These are phyloP conservation scores for Oreochromis grahami DNA, from an alignment of 2,797 vertebrate species.

Conservation along the genomic window DNA sequence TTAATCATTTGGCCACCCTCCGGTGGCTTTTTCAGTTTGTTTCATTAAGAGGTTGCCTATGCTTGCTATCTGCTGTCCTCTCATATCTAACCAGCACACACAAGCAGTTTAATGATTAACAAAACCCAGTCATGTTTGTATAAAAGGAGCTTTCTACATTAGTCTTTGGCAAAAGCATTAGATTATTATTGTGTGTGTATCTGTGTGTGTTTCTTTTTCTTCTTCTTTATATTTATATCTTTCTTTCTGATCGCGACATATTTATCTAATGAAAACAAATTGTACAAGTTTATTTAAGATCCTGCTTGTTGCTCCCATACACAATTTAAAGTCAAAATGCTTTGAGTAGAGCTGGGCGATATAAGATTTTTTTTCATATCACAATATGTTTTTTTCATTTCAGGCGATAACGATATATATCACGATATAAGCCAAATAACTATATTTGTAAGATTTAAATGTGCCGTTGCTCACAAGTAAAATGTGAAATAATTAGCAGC, in stretches of 20 bases:
- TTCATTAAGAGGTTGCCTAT: neutral
- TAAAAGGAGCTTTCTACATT: neutral
- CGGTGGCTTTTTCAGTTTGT: neutral
- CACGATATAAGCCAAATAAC: no score
- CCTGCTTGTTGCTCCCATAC: neutral
- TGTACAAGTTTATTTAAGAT: neutral
- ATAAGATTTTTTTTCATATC: no score
- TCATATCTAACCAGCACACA: neutral
- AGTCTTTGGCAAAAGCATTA: neutral
- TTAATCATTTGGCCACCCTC: neutral
- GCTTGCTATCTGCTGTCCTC: neutral
- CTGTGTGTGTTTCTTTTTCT: neutral
- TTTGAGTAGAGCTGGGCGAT: no score
- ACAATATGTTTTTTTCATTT: no score
- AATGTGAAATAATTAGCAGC: no score
- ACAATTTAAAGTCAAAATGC: neutral
- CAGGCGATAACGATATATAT: no score
- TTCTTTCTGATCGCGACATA: neutral
- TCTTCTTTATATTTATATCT: neutral
- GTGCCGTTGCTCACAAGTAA: no score
- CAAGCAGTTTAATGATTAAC: constrained; percentile 23
- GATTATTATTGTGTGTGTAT: neutral
- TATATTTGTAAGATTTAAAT: no score
- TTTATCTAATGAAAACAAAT: neutral
- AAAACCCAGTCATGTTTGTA: neutral